Evolutionary conservation across 2,888 invertebrate species (phyloP), one percentile per base, ranked within the genome.

Genomic region (Flabesymbios commensalis): DNA sequence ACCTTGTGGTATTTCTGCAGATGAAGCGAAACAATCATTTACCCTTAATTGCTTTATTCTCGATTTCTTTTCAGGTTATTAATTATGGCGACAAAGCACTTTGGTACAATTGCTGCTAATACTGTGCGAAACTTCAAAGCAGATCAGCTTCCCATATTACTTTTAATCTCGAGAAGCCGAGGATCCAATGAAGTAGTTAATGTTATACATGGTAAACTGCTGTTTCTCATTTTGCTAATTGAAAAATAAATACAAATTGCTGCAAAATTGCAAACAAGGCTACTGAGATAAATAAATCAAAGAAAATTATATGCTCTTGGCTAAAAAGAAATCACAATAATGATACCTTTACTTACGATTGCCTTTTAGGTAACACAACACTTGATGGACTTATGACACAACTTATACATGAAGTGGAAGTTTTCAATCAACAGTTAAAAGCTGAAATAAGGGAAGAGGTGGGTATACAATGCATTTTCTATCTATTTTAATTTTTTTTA

Each of bases 171-270:
- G 86, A 88, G 93, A 75, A 89, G 91, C 74, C 87, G 95, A 72
- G 90, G 93, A 58, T 89, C 90, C 69, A 94, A 92, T 4, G 95
- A 96, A 84, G 91, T 95, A 74, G 90, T 92, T 81, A 91, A 91
- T 71, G 91, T 94, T 75, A 90, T 95, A 75, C 90, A 93, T 80
- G 94, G 94, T 91, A 76, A n/a, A n/a, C 4, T 2, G 7, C 3
- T 14, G 22, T 2, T 10, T n/a, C 48, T 26, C 48, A 47, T 26
- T n/a, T 3, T 24, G 4, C 10, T 17, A 10, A 10, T 48, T n/a
- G 5, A 7, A 7, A 4, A 7, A 5, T n/a, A 7, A n/a, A n/a
- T n/a, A n/a, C n/a, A n/a, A n/a, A n/a, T n/a, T n/a, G n/a, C n/a
- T n/a, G n/a, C n/a, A n/a, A n/a, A n/a, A n/a, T n/a, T n/a, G n/a